Conservation (phyloP, 2,113 vertebrate genomes). For the Alouatta palliata region DNA sequence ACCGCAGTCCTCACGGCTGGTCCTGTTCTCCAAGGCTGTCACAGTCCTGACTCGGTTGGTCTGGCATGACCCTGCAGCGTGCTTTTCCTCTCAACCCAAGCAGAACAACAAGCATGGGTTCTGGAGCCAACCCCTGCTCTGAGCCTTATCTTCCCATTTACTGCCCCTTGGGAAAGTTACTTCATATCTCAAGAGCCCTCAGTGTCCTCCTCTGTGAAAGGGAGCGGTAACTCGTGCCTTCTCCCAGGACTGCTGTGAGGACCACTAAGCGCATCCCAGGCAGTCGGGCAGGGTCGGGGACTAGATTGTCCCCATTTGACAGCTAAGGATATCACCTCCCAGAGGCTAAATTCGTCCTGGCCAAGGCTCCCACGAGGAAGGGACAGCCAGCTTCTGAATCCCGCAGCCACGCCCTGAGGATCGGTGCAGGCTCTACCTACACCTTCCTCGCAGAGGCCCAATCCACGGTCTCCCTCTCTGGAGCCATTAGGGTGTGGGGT, state of each 20-base stretch:
- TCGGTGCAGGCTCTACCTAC: accelerated
- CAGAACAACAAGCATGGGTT: not conserved
- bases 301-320: too few species aligned
- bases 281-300: not conserved
- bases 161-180: too few species aligned
- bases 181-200: not conserved
- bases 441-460: accelerated
- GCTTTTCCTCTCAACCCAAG: not conserved
- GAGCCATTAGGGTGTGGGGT: not conserved
- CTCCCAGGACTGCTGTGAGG: not conserved
- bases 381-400: not conserved
- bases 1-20: accelerated
- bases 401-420: accelerated
- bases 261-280: accelerated
- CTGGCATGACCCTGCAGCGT: accelerated
- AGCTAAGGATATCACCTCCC: not conserved
- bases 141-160: not conserved
- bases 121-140: not conserved
- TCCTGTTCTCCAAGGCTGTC: accelerated
- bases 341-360: not conserved
- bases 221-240: not conserved
- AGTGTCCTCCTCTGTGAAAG: not conserved
- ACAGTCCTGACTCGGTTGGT: accelerated
- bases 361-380: not conserved
- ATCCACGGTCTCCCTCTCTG: not conserved